These are phyloP conservation scores for Phorcus lineatus DNA, from an alignment of 2,888 invertebrate genomes.

Conservation along the genomic window DNA sequence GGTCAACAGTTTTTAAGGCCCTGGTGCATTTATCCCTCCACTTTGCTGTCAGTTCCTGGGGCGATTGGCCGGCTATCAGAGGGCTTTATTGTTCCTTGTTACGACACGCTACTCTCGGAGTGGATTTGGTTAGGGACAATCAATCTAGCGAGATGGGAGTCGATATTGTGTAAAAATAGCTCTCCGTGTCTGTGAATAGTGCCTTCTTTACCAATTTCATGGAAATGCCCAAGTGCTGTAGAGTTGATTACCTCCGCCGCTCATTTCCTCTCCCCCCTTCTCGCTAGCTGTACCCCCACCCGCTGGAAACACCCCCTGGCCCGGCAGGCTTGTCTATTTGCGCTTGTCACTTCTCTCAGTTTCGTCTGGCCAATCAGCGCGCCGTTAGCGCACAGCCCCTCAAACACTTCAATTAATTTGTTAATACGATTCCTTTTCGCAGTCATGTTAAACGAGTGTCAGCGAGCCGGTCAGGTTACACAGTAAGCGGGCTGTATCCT, in stretches of 20 bases:
- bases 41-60: background rate
- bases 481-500: background rate
- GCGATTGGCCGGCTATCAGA: constrained; percentile 4
- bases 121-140: constrained; percentile 21
- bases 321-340: constrained; percentile 12
- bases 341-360: constrained; percentile 8
- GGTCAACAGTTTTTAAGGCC: constrained; percentile 6
- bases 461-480: background rate
- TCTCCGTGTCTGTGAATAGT: constrained; percentile 20
- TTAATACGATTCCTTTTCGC: constrained; percentile 54
- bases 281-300: background rate
- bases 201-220: background rate
- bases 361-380: constrained; percentile 46
- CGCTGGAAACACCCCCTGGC: background rate
- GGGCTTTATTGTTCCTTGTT: constrained; percentile 15
- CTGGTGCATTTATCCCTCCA: background rate
- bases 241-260: constrained; percentile 21
- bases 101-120: background rate
- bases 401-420: constrained; percentile 64
- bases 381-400: constrained; percentile 35
- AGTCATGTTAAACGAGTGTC: constrained; percentile 27
- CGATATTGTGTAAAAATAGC: constrained; percentile 21
- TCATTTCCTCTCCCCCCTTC: background rate
- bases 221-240: background rate
- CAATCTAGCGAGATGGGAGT: constrained; percentile 19